Evolutionary conservation across 2,888 invertebrate species (phyloP), one percentile per base, ranked within the genome.

Genomic region (Aphodius sticticus): DNA sequence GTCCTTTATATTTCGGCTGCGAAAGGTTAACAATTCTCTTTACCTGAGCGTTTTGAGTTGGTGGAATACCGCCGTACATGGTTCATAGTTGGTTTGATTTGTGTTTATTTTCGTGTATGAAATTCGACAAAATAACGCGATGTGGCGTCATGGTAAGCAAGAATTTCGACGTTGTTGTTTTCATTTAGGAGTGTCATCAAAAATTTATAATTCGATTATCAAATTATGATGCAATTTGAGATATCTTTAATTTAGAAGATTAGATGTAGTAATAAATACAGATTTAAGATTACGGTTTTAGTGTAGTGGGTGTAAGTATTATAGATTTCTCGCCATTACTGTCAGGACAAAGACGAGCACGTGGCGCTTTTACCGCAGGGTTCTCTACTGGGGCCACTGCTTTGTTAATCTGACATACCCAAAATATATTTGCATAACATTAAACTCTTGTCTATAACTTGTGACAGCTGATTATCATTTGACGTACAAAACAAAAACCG

Each of bases 381-480:
- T 26, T 26, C 26, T 26, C 2, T 3, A 3, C 26, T 26, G 26
- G 26, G 26, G 26, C 26, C 26, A 26, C 26, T 26, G 26, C 3
- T 26, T 26, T 26, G 26, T 1, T 2, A 26, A 26, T 26, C 26
- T 26, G 26, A 26, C 26, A 26, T 26, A 26, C 3, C 26, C 3
- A 1, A 26, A 26, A 26, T 26, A 26, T 26, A 1, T 26, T 26
- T 26, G 26, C 53, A 53, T 9, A 53, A 53, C 53, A 9, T 53
- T 53, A 2, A 53, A 2, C 1, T 5, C 53, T 26, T 26, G 26
- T 26, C 26, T 2, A 26, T 26, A 26, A 26, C 26, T 26, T 26
- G 26, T 74, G 69, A 76, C 78, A 78, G 75, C 76, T 76, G 78
- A 80, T 80, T 76, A 77, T 78, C 76, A 69, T 80, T 76, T 16